phyloP scores from a whole-genome alignment of 2,797 vertebrate species.

The Catamblyrhynchus diadema region DNA sequence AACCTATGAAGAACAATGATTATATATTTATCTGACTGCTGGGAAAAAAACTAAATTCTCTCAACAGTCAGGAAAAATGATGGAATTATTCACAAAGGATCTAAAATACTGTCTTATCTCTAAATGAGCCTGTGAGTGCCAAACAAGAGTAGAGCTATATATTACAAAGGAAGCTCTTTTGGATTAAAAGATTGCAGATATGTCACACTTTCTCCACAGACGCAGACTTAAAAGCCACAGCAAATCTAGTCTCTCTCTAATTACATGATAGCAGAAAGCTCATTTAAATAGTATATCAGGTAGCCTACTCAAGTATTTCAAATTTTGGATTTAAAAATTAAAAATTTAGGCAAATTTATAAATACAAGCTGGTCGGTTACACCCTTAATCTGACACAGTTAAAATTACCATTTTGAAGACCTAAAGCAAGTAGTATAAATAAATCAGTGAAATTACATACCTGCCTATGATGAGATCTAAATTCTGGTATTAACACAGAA shows the following conservation, averaged over 20 bases:
- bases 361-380: background rate
- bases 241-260: background rate
- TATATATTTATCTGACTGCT: slow-evolving; percentile 13
- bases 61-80: background rate
- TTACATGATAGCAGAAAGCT: background rate
- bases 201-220: background rate
- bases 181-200: background rate
- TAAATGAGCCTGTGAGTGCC: background rate
- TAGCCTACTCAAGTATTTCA: background rate
- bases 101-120: slow-evolving; percentile 6
- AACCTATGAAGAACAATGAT: slow-evolving; percentile 20
- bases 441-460: background rate
- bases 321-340: background rate
- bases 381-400: background rate
- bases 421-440: background rate
- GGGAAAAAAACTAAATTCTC: slow-evolving; percentile 11
- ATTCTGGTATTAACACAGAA: background rate
- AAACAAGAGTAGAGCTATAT: slow-evolving; percentile 18
- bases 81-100: slow-evolving; percentile 9
- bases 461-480: background rate
- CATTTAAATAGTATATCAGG: background rate
- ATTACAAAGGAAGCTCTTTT: slow-evolving; percentile 4
- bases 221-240: background rate
- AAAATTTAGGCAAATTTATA: background rate
- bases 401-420: background rate